Evolutionary conservation across 2,797 vertebrate species (phyloP), one percentile per base, ranked within the genome.

Genomic region (Microcaecilia unicolor): DNA sequence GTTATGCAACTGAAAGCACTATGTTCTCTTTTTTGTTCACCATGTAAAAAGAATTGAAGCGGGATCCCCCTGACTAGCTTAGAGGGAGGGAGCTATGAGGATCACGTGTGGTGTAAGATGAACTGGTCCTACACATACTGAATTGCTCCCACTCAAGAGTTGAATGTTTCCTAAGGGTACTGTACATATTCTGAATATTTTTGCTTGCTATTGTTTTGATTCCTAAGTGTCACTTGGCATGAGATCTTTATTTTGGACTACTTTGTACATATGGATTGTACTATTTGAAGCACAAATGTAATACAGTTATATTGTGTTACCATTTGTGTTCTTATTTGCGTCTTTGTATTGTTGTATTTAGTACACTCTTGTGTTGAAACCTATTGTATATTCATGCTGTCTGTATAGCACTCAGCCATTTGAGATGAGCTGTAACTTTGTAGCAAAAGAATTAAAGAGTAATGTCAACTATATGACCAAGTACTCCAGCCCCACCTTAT

Each of bases 261-360:
- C 58, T 61, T 76, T 97, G 92, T 96, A 96, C 72, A 97, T 93
- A 73, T 80, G 89, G 90, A 93, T 83, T 92, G 91, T 92, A 92
- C 91, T 88, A 90, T 89, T 87, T 88, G 84, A 93, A 91, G 86
- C 89, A 92, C 92, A 95, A 93, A 93, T 92, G 91, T 90, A 92
- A 97, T 93, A 97, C 91, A 97, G 88, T 94, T 97, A 92, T 93
- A 94, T 92, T 94, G 93, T 95, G 91, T 97, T 91, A 89, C 80
- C 57, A 70, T 71, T 84, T 70, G 81, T 84, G 67, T 81, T 76
- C 59, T 65, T 37, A 70, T 70, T 77, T 66, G 76, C 76, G 77
- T 68, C 67, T 65, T 82, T 78, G 80, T 83, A 83, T 79, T 70
- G 81, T 84, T 80, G 79, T 81, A 83, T 81, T 84, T 82, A 71